phyloP scores from a whole-genome alignment of 2,113 vertebrate species.

The Bubo scandiacus region DNA sequence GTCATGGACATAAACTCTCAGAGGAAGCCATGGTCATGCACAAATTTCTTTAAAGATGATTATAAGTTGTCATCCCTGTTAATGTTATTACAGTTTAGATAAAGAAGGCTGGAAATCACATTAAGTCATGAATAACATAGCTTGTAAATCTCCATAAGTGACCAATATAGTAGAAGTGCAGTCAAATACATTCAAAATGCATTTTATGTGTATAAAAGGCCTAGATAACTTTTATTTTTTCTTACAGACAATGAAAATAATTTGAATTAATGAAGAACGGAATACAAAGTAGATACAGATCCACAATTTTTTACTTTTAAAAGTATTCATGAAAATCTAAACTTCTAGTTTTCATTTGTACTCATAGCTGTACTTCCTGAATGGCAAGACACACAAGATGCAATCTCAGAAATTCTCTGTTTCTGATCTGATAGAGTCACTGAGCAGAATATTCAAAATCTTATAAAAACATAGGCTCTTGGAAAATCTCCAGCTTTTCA shows the following conservation, averaged over 20 bases:
- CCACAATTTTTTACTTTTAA: neutral
- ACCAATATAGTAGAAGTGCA: neutral
- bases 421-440: neutral
- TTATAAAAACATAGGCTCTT: neutral
- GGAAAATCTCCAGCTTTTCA: neutral
- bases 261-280: neutral
- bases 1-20: neutral
- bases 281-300: neutral
- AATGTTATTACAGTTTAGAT: neutral
- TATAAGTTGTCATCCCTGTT: neutral
- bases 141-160: neutral
- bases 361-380: neutral
- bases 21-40: neutral
- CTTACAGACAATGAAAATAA: neutral
- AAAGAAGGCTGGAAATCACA: neutral
- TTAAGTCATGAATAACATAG: neutral
- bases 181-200: neutral
- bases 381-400: neutral
- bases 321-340: neutral
- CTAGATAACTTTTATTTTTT: fast-evolving
- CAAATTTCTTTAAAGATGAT: neutral
- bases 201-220: neutral
- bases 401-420: neutral
- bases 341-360: neutral
- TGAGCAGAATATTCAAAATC: neutral